These are phyloP conservation scores for Ornithorhynchus anatinus DNA, from an alignment of 2,113 vertebrate genomes.

Conservation along the genomic window DNA sequence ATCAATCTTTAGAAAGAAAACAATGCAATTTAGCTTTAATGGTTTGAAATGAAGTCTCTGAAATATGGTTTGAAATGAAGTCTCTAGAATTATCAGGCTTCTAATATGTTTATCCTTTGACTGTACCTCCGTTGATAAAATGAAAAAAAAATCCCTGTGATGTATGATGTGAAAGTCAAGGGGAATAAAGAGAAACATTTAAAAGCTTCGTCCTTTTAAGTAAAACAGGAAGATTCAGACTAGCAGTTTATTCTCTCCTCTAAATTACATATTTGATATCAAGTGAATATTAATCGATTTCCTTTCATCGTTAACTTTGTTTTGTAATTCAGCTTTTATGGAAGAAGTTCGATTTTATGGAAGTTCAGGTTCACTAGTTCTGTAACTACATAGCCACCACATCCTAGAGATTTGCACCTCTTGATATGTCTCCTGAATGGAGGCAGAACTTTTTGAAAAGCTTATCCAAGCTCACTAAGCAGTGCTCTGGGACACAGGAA, in stretches of 20 bases:
- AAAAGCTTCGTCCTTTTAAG: slow-evolving; percentile 26
- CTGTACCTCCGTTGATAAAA: slow-evolving; percentile 58
- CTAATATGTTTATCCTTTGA: slow-evolving; percentile 63
- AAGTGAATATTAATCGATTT: slow-evolving; percentile 24
- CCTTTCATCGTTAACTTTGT: slow-evolving; percentile 15
- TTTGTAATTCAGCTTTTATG: slow-evolving; percentile 16
- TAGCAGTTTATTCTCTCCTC: slow-evolving; percentile 17
- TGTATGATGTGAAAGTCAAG: slow-evolving; percentile 28
- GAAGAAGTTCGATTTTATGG: background rate
- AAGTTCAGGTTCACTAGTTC: background rate
- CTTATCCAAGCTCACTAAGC: background rate
- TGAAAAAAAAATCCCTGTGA: slow-evolving; percentile 6
- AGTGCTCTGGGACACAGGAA: background rate
- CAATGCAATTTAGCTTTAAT: slow-evolving; percentile 73
- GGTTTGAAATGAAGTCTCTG: slow-evolving; percentile 73
- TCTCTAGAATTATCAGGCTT: slow-evolving; percentile 66
- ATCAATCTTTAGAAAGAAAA: slow-evolving; percentile 81
- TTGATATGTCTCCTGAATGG: background rate
- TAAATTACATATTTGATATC: background rate
- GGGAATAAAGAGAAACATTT: slow-evolving; percentile 22
- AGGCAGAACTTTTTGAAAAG: background rate
- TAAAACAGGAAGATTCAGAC: slow-evolving; percentile 19
- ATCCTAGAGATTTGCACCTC: background rate
- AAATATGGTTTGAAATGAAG: slow-evolving; percentile 75
- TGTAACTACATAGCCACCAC: background rate